Evolutionary conservation across 2,797 vertebrate genomes (phyloP).

Genomic region (Buphagus erythrorhynchus): DNA sequence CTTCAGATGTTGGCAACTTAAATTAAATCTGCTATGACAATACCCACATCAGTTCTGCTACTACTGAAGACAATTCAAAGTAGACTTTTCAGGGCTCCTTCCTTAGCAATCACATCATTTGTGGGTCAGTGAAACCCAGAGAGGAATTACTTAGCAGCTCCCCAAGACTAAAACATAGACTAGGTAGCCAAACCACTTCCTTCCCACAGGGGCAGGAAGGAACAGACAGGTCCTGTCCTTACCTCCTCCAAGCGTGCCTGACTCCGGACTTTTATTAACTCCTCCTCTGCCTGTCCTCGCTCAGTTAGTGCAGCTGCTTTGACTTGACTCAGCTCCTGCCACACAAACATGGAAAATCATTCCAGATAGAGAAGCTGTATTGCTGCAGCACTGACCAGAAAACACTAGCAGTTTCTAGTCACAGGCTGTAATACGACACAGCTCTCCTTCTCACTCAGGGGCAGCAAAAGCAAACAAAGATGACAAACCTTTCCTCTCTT

Average conservation of each 20-base stretch:
- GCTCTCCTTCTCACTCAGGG: neutral
- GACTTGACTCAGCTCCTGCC: conserved; percentile 87
- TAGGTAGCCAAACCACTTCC: neutral
- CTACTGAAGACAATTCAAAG: neutral
- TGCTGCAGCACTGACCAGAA: neutral
- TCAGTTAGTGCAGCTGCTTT: conserved; percentile 83
- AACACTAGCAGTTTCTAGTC: neutral
- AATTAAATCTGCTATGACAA: neutral
- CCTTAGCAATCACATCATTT: neutral
- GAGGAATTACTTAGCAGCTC: neutral
- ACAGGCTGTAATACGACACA: neutral
- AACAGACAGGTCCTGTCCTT: neutral
- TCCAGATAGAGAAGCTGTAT: neutral
- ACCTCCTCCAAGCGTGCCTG: conserved; percentile 90
- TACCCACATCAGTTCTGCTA: neutral
- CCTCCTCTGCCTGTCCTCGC: conserved; percentile 86
- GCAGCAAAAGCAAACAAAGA: neutral
- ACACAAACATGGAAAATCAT: neutral
- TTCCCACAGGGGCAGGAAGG: neutral
- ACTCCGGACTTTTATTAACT: conserved; percentile 82
- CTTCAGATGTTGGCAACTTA: neutral
- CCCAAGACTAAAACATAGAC: neutral
- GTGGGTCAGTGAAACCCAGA: neutral
- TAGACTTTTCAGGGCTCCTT: neutral
- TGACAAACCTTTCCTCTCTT: neutral